Conservation (phyloP, 2,888 invertebrate species). For the Andrena chrysosceles region DNA sequence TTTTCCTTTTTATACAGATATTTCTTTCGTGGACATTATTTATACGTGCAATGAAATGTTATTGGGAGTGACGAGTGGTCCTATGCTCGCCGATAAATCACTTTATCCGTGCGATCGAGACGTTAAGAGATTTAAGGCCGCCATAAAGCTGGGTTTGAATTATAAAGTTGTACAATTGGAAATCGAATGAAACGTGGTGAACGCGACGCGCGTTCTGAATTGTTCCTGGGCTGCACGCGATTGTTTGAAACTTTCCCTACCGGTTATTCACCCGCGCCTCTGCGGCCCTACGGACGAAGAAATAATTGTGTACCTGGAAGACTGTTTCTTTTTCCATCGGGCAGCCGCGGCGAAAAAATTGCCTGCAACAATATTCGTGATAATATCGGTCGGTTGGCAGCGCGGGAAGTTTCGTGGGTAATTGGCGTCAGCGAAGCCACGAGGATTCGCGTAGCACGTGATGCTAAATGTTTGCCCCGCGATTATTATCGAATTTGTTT, state of each 20-base stretch:
- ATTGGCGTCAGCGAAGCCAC: constrained; percentile 33
- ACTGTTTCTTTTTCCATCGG: constrained; percentile 50
- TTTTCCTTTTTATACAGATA: not conserved
- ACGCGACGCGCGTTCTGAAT: constrained; percentile 47
- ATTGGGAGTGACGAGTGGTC: not conserved
- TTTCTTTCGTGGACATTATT: not conserved
- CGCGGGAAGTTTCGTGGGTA: constrained; percentile 45
- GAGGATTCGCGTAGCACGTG: constrained; percentile 33
- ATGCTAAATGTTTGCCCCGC: constrained; percentile 24
- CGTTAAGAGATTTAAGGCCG: constrained; percentile 2
- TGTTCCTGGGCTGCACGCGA: constrained; percentile 59
- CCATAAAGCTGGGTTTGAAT: constrained; percentile 27
- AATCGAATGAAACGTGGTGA: constrained; percentile 43
- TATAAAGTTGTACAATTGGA: constrained; percentile 42
- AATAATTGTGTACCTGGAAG: constrained; percentile 68
- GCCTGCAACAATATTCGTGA: constrained; percentile 65
- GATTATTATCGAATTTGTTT: constrained; percentile 23
- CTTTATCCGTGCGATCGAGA: constrained; percentile 18
- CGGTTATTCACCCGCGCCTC: constrained; percentile 52
- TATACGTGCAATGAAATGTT: not conserved
- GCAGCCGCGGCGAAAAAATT: constrained; percentile 46
- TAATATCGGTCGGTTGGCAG: constrained; percentile 52
- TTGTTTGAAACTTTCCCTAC: constrained; percentile 47
- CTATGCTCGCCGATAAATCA: not conserved
- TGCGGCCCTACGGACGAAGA: constrained; percentile 43